Evolutionary conservation across 2,797 vertebrate species (phyloP).

Genomic region (Hipposideros larvatus): DNA sequence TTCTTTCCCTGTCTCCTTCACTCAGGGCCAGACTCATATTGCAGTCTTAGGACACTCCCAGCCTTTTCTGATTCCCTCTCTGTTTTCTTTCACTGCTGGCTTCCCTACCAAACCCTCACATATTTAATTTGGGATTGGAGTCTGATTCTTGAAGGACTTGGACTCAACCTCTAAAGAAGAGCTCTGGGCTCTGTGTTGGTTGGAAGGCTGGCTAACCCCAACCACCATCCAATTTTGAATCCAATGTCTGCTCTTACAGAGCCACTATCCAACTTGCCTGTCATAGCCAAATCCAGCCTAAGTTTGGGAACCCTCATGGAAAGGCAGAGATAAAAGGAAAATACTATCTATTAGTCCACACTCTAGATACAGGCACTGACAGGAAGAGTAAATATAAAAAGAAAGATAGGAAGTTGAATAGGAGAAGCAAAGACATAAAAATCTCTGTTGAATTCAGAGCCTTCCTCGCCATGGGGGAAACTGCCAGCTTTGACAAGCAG

Average conservation of each 20-base stretch:
- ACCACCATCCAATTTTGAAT: neutral
- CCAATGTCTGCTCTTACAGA: neutral
- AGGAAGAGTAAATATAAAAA: neutral
- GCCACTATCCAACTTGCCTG: neutral
- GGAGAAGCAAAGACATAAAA: conserved; percentile 48
- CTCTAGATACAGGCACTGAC: neutral
- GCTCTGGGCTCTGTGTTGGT: neutral
- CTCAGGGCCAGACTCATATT: neutral
- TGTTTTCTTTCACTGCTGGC: neutral
- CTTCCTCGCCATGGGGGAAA: neutral
- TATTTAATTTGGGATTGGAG: neutral
- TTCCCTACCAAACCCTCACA: neutral
- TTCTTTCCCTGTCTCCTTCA: neutral
- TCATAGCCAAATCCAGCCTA: neutral
- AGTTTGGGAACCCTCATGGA: neutral
- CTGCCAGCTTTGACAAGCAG: conserved; percentile 51
- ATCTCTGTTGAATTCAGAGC: neutral
- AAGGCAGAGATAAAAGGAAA: conserved; percentile 3
- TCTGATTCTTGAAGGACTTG: neutral
- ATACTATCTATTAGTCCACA: neutral
- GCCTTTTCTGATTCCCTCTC: neutral
- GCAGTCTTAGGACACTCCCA: neutral
- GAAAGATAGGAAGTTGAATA: neutral
- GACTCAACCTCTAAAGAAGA: neutral
- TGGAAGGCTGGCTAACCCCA: neutral